Evolutionary conservation across 2,888 invertebrate genomes (phyloP).

Genomic region (Apamea epomidion): DNA sequence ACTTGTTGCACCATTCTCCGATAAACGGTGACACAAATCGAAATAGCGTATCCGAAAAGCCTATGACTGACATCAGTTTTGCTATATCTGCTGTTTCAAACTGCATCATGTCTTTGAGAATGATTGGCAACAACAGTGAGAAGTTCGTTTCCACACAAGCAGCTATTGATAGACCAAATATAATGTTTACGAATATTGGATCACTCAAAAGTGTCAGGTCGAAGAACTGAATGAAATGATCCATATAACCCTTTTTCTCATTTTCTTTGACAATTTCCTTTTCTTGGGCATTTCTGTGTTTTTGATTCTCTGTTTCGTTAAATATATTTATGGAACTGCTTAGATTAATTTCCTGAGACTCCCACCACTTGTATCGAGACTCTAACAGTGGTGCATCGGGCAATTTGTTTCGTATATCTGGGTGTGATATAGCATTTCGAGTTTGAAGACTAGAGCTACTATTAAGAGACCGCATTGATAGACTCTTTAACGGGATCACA

Average conservation of each 20-base stretch:
- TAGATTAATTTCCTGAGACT: constrained; percentile 90
- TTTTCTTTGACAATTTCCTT: constrained; percentile 63
- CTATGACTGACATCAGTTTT: constrained; percentile 91
- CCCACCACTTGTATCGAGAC: constrained; percentile 89
- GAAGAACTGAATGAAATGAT: constrained; percentile 89
- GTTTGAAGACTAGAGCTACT: constrained; percentile 77
- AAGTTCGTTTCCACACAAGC: constrained; percentile 93
- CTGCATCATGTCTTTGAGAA: constrained; percentile 91
- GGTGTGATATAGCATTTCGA: constrained; percentile 85
- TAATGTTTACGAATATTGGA: constrained; percentile 92
- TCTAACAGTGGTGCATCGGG: constrained; percentile 75
- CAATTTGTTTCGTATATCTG: constrained; percentile 81
- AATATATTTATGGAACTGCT: constrained; percentile 92
- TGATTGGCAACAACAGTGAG: constrained; percentile 92
- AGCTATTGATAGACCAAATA: constrained; percentile 92
- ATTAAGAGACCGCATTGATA: constrained; percentile 83
- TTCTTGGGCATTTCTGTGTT: constrained; percentile 70
- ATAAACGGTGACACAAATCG: constrained; percentile 92
- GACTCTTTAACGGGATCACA: constrained; percentile 77
- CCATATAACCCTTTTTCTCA: constrained; percentile 69
- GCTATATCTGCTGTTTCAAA: constrained; percentile 91
- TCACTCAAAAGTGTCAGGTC: constrained; percentile 92
- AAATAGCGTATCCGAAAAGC: constrained; percentile 90
- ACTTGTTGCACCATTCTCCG: constrained; percentile 91
- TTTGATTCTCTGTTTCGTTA: constrained; percentile 77